phyloP scores from a whole-genome alignment of 23 tunicate genomes.

The Corella eumyota region DNA sequence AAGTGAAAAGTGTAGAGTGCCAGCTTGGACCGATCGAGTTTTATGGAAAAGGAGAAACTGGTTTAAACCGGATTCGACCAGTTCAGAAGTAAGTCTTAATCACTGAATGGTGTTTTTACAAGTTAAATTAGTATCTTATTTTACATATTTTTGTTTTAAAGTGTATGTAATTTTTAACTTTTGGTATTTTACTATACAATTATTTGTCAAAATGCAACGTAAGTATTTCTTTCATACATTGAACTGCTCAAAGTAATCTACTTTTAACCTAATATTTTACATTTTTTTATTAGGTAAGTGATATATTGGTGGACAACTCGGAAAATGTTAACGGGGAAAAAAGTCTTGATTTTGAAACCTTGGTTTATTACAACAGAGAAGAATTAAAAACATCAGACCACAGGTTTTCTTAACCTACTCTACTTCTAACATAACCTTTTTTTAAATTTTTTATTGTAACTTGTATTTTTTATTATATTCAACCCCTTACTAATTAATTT shows the following conservation, averaged over 20 bases:
- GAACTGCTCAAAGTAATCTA: no score
- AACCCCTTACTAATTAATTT: not conserved
- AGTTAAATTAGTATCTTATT: not conserved
- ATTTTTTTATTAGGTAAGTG: no score
- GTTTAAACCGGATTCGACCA: slow-evolving; percentile 17
- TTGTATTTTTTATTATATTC: no score
- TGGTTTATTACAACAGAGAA: slow-evolving; percentile 38
- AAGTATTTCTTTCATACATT: no score
- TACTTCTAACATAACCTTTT: not conserved
- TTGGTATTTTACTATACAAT: no score
- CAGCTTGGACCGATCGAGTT: slow-evolving; percentile 97
- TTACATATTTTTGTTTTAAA: no score
- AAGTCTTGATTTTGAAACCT: no score
- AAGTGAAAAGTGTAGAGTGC: slow-evolving; percentile 89
- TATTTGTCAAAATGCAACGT: no score
- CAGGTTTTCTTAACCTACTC: slow-evolving; percentile 15
- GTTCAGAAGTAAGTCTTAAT: not conserved
- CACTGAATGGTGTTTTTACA: no score
- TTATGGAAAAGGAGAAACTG: slow-evolving; percentile 66
- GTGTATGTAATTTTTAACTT: not conserved
- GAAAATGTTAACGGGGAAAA: no score
- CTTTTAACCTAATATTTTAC: no score
- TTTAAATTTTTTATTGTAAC: not conserved
- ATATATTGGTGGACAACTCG: not conserved
- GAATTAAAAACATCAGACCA: slow-evolving; percentile 90